Conservation (phyloP, 1,140 invertebrate genomes). For the Megalonaias nervosa region DNA sequence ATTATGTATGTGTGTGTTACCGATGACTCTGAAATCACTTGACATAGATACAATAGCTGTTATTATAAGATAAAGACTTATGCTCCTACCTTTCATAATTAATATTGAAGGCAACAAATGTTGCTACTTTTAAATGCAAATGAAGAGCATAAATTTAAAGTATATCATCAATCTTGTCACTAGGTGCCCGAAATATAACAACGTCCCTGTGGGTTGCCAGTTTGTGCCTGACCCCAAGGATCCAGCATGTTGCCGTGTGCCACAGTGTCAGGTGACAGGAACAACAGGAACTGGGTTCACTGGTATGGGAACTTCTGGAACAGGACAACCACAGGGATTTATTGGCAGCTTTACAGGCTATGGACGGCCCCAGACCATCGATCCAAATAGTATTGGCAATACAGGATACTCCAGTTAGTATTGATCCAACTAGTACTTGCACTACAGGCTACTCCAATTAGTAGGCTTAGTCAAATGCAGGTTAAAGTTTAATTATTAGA, state of each 20-base stretch:
- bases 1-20: no score
- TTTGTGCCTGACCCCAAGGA: constrained; percentile 55
- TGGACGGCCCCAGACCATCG: constrained; percentile 24
- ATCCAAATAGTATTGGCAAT: constrained; percentile 3
- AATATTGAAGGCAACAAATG: no score
- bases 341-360: constrained; percentile 32
- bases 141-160: not conserved
- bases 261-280: constrained; percentile 42
- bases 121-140: no score
- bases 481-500: no score
- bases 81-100: no score
- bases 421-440: not conserved
- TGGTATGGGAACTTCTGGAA: not conserved
- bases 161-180: not conserved
- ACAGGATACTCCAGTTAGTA: constrained; percentile 33
- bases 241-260: constrained; percentile 54
- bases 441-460: not conserved
- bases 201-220: constrained; percentile 48
- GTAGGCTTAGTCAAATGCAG: no score
- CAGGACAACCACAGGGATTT: constrained; percentile 10
- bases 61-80: no score
- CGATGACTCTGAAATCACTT: no score
- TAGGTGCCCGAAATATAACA: constrained; percentile 53
- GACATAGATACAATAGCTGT: no score
- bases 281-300: not conserved